Percentiles rank a stretch among this genome's conserved stretches.
phyloP scores from a whole-genome alignment of 2,888 invertebrate genomes.

The Thecophora atra region DNA sequence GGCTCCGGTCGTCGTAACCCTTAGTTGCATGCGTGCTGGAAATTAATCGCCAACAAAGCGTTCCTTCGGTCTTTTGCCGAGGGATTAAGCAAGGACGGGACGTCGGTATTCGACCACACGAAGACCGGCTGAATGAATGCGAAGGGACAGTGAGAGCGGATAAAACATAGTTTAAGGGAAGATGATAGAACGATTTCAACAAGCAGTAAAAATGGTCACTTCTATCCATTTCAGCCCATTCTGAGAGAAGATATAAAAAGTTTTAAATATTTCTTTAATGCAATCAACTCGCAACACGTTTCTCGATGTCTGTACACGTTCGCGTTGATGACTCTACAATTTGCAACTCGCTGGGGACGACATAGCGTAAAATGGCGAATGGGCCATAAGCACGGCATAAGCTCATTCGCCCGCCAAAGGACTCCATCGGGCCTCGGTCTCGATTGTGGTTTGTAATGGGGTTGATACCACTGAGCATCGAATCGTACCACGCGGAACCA shows the following conservation, averaged over 20 bases:
- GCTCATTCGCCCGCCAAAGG: background rate
- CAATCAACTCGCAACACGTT: conserved; percentile 29
- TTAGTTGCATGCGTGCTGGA: conserved; percentile 12
- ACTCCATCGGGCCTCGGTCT: background rate
- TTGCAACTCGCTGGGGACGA: conserved; percentile 30
- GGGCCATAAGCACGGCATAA: conserved; percentile 25
- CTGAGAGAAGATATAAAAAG: background rate
- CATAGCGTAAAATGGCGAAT: conserved; percentile 21
- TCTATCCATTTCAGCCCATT: background rate
- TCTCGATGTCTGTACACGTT: conserved; percentile 5
- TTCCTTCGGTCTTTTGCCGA: background rate
- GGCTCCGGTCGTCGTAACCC: background rate
- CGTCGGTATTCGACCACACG: no score
- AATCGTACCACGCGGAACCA: background rate
- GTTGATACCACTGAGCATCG: background rate
- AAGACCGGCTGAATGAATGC: no score
- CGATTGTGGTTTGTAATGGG: no score
- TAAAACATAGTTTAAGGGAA: background rate
- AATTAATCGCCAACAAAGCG: conserved; percentile 19
- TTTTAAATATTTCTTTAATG: conserved; percentile 20
- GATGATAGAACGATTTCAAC: background rate
- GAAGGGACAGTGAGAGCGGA: background rate
- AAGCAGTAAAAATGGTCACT: background rate
- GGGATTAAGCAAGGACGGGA: no score
- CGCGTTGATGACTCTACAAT: conserved; percentile 20